These are phyloP conservation scores for Liparis tanakae DNA, from an alignment of 2,797 vertebrate species.

Conservation along the genomic window DNA sequence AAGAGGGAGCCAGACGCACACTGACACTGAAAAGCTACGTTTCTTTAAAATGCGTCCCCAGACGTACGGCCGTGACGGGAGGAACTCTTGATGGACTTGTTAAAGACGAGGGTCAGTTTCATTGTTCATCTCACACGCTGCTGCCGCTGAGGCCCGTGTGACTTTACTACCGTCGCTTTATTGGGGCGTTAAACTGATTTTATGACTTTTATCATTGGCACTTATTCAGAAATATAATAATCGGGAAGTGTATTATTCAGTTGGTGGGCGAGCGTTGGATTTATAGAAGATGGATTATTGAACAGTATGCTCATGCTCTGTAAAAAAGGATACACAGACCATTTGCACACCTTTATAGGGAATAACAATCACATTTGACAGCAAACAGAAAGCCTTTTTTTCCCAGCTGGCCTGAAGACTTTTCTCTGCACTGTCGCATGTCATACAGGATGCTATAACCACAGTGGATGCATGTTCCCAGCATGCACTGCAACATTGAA, in stretches of 20 bases:
- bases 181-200: neutral
- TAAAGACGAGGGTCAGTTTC: neutral
- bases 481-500: conserved; percentile 2
- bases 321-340: neutral
- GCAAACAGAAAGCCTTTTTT: neutral
- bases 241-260: neutral
- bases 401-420: neutral
- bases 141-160: neutral
- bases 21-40: neutral
- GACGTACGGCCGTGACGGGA: neutral
- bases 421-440: neutral
- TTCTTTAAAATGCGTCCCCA: neutral
- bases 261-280: no score
- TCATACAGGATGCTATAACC: neutral
- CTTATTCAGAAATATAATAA: conserved; percentile 4
- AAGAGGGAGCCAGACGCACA: neutral
- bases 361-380: neutral
- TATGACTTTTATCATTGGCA: neutral
- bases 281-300: neutral
- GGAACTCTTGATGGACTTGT: neutral
- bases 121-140: neutral
- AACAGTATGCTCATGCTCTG: neutral
- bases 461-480: neutral
- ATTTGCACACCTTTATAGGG: neutral
- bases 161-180: neutral